Conservation (phyloP, 2,888 invertebrate species). For the Chymomyza procnemis region DNA sequence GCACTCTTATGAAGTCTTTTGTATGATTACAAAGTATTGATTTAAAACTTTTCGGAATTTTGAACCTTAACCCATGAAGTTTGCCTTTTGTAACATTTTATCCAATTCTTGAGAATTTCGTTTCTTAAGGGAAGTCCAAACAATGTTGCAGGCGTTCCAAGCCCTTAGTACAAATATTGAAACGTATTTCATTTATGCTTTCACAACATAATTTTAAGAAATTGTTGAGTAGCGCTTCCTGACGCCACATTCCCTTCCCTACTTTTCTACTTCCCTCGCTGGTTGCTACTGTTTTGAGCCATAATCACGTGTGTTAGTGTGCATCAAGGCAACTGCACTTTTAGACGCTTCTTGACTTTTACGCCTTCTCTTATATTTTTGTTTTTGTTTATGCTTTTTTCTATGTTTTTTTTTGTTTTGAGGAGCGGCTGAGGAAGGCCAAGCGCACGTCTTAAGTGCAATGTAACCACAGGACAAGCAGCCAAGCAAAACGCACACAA, state of each 20-base stretch:
- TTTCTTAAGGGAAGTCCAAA: no score
- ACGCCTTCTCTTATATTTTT: slow-evolving; percentile 2
- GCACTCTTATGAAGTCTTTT: no score
- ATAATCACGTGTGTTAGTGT: background rate
- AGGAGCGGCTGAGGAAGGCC: slow-evolving; percentile 37
- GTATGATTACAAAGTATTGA: no score
- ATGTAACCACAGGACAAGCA: background rate
- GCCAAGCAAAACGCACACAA: slow-evolving; percentile 17
- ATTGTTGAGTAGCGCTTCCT: background rate
- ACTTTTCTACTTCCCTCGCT: background rate
- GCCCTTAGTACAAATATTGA: no score
- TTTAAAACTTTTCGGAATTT: no score
- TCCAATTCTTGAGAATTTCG: no score
- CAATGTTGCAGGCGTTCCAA: no score
- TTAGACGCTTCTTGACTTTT: background rate
- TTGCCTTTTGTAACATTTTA: no score
- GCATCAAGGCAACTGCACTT: background rate
- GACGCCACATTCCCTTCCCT: background rate
- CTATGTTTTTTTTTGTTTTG: slow-evolving; percentile 17
- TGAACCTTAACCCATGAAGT: no score
- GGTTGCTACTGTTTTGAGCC: background rate
- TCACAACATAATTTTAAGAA: no score
- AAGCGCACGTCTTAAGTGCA: slow-evolving; percentile 35
- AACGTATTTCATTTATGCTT: no score
- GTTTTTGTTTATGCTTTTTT: slow-evolving; percentile 13